Conservation (phyloP, 2,113 vertebrate genomes). For the Antidorcas marsupialis region DNA sequence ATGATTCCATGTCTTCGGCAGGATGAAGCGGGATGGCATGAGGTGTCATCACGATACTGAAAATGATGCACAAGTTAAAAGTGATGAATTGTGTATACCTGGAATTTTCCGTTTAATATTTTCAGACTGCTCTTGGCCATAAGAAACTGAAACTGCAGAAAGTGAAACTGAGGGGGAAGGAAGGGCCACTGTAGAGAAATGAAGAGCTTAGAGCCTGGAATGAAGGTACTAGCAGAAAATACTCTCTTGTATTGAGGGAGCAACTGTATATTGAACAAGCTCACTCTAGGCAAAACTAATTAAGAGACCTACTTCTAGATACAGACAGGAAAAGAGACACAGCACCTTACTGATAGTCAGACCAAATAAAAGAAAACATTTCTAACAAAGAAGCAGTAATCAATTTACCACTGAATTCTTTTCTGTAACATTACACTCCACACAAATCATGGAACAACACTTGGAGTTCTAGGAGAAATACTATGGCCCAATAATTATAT, state of each 20-base stretch:
- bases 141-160: background rate
- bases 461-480: slow-evolving; percentile 2
- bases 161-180: background rate
- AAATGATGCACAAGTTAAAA: background rate
- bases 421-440: background rate
- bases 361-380: background rate
- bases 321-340: background rate
- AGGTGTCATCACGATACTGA: background rate
- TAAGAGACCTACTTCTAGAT: slow-evolving; percentile 13
- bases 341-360: background rate
- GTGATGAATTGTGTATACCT: background rate
- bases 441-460: slow-evolving; percentile 1
- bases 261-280: background rate
- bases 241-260: background rate
- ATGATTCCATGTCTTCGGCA: background rate
- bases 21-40: background rate
- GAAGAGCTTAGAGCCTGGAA: background rate
- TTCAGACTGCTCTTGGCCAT: background rate
- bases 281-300: slow-evolving; percentile 30
- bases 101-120: no score
- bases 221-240: background rate
- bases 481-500: background rate
- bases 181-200: background rate
- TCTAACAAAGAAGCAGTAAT: slow-evolving; percentile 8
- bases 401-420: background rate